Base-by-base conservation (phyloP, 1,140 invertebrate genomes). In the Heliothis virescens region DNA sequence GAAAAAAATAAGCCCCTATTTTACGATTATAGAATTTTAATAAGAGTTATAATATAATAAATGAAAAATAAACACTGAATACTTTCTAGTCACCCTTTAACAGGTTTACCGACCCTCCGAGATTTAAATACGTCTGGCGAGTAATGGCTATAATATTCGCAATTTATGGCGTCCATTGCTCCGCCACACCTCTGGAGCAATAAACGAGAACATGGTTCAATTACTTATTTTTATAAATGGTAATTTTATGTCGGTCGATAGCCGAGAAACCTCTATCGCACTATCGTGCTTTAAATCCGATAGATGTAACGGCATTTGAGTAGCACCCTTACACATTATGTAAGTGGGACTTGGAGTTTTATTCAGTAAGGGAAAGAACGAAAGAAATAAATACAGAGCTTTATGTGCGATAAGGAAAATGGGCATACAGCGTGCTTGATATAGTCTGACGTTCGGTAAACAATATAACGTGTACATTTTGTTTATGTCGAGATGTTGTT, bases 201-300 rank as follows among this genome's bases (percentile, higher is more conserved):
- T 53, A 72, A 16, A 52, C 53, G 15, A n/a, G 52, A 72, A 57
- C 69, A 72, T 57, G 69, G 21, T 13, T 41, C 69, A 72, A 41
- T 57, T 72, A 72, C 69, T 72, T 57, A 57, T 72, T 72, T 72
- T 57, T 72, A 72, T 57, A 72, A 72, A 72, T 34, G 69, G 69
- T 57, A 16, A 72, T 72, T 57, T 57, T 72, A 55, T 72, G 29
- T 10, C 29, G 50, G 15, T 41, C 52, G 69, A 57, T 72, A 72
- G 52, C 16, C 69, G 16, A 57, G n/a, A 67, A 34, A 41, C 50
- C 12, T 34, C 15, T 57, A 18, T 72, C 18, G 48, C 18, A 52
- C 67, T 71, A 53, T 53, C 18, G 16, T 18, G 48, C 7, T 71
- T 71, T 26, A 53, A 71, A 52, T 69, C 65, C n/a, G 18, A 29